Conservation (phyloP, 2,113 vertebrate species). For the Caranx melampygus region DNA sequence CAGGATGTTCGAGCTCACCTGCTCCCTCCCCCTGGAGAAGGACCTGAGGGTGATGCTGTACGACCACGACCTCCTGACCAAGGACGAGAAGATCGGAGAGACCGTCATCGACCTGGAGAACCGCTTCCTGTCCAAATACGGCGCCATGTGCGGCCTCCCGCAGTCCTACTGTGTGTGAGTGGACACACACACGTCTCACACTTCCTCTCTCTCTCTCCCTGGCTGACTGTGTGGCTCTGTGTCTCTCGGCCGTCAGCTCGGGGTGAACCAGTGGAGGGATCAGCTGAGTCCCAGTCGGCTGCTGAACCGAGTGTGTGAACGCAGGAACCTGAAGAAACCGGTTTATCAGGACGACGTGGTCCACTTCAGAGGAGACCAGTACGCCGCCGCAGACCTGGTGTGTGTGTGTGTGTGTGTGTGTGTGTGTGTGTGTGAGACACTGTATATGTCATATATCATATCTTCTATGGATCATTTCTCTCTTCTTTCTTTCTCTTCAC, state of each 20-base stretch:
- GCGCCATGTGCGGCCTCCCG: slow-evolving; percentile 91
- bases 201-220: background rate
- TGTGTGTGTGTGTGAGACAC: background rate
- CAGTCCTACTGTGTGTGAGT: slow-evolving; percentile 91
- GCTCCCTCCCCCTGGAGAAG: slow-evolving; percentile 92
- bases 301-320: slow-evolving; percentile 79
- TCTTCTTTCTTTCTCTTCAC: background rate
- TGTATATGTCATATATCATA: too few relatives aligned
- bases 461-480: background rate
- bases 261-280: slow-evolving; percentile 96
- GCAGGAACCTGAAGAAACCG: slow-evolving; percentile 83
- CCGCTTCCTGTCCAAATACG: slow-evolving; percentile 90
- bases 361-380: slow-evolving; percentile 87
- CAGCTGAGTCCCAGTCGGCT: slow-evolving; percentile 88
- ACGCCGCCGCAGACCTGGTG: slow-evolving; percentile 86
- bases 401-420: too few relatives aligned
- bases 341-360: slow-evolving; percentile 83
- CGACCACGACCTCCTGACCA: slow-evolving; percentile 93
- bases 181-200: too few relatives aligned
- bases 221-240: background rate
- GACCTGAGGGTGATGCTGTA: slow-evolving; percentile 91
- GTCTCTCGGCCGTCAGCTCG: slow-evolving; percentile 81
- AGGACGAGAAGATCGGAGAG: slow-evolving; percentile 97
- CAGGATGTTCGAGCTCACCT: slow-evolving; percentile 95
- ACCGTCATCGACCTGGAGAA: slow-evolving; percentile 95